Evolutionary conservation across 2,888 invertebrate genomes (phyloP).

Genomic region (Conomelus anceps): DNA sequence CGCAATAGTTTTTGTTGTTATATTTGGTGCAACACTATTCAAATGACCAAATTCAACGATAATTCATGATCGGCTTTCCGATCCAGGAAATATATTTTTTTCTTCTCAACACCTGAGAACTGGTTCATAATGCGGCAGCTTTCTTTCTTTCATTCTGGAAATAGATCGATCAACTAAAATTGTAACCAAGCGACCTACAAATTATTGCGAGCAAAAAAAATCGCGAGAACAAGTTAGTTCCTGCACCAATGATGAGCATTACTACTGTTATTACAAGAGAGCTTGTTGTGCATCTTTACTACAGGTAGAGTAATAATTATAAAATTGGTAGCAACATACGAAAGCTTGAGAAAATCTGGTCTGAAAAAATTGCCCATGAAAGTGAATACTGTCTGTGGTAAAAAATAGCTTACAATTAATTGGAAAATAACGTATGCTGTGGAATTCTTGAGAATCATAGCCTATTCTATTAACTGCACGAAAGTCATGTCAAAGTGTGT

Average conservation of each 20-base stretch:
- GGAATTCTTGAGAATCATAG: too few relatives aligned
- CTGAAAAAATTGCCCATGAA: too few relatives aligned
- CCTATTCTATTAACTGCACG: too few relatives aligned
- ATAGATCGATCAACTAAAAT: background rate
- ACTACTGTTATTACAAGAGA: background rate
- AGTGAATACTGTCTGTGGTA: too few relatives aligned
- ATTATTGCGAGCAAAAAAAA: background rate
- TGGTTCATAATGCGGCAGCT: background rate
- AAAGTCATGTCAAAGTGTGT: too few relatives aligned
- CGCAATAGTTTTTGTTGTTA: background rate
- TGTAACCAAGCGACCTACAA: background rate
- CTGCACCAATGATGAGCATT: background rate
- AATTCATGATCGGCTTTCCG: background rate
- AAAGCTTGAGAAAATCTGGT: too few relatives aligned
- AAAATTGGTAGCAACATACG: too few relatives aligned
- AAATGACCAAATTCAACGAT: background rate
- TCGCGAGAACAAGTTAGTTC: background rate
- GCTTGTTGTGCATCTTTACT: too few relatives aligned
- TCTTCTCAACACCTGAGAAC: background rate
- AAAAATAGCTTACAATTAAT: too few relatives aligned
- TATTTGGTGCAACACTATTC: background rate
- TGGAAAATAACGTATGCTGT: too few relatives aligned
- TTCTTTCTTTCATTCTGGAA: background rate
- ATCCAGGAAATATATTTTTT: background rate
- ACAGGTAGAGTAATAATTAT: too few relatives aligned